A percentile compares a stretch with the other conserved stretches of the same genome.
Evolutionary conservation across 1,140 invertebrate species (phyloP).

Genomic region (Diorhabda elongata): DNA sequence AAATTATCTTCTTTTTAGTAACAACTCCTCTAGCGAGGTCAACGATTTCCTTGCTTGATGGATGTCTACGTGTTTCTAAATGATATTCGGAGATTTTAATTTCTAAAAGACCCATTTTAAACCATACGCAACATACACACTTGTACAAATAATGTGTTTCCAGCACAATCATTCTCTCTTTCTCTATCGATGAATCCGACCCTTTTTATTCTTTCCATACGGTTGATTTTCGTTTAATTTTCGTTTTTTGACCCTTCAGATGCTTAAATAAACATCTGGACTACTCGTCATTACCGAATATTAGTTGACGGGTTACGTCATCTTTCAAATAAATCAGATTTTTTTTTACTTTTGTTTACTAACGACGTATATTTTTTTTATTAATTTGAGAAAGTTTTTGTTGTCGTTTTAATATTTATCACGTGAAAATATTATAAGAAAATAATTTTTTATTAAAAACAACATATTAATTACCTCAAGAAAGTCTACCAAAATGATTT

Average conservation of each 20-base stretch:
- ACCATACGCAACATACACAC: slow-evolving; percentile 18
- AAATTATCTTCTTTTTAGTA: background rate
- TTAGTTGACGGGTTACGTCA: slow-evolving; percentile 18
- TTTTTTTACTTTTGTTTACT: too few relatives aligned
- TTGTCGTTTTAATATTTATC: too few relatives aligned
- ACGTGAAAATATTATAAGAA: too few relatives aligned
- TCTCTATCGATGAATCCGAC: background rate
- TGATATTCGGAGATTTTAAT: slow-evolving; percentile 20
- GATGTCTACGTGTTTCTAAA: slow-evolving; percentile 17
- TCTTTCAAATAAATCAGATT: too few relatives aligned
- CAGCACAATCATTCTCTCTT: background rate
- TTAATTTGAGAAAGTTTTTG: too few relatives aligned
- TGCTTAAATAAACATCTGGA: slow-evolving; percentile 22
- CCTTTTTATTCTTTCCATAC: background rate
- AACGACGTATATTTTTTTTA: too few relatives aligned
- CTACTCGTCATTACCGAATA: slow-evolving; percentile 15
- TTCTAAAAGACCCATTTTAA: slow-evolving; percentile 21
- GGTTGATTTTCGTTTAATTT: slow-evolving; percentile 12
- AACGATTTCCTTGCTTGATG: slow-evolving; percentile 7
- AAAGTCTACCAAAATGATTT: too few relatives aligned
- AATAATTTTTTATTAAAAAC: too few relatives aligned
- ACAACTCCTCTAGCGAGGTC: slow-evolving; percentile 7
- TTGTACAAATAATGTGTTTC: slow-evolving; percentile 18
- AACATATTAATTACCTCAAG: too few relatives aligned
- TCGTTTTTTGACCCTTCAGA: slow-evolving; percentile 17